Conservation (phyloP, 53 echinoderm and acorn worm species). For the Temnopleurus reevesii region DNA sequence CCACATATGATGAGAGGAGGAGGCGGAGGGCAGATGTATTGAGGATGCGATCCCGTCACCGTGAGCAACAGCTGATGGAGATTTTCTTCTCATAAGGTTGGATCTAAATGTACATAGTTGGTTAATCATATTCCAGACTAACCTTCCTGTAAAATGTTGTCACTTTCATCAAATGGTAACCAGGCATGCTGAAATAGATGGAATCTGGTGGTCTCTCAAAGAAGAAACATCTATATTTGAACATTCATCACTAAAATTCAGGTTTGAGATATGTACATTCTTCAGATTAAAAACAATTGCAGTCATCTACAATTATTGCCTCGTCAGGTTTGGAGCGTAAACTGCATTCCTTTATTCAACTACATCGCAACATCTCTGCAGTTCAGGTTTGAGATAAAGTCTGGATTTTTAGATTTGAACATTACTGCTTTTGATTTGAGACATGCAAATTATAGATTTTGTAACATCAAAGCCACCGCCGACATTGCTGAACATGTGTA, state of each 20-base stretch:
- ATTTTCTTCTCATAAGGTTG: slow-evolving; percentile 33
- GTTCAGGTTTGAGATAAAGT: slow-evolving; percentile 3
- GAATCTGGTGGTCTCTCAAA: no score
- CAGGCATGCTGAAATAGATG: neutral
- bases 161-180: neutral
- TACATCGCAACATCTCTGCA: neutral
- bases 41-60: neutral
- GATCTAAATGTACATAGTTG: slow-evolving; percentile 35
- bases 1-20: slow-evolving; percentile 34
- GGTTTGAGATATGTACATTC: neutral
- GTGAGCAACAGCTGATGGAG: neutral
- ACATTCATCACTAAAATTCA: neutral
- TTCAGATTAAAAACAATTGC: neutral
- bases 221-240: no score
- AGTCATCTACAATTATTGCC: no score
- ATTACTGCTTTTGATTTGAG: no score
- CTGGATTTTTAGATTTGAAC: no score
- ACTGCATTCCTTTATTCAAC: no score
- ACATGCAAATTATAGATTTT: no score
- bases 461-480: no score
- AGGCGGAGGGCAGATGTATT: slow-evolving; percentile 38
- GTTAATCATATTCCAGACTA: neutral
- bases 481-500: no score
- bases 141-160: neutral
- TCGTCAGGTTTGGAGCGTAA: neutral